These are phyloP conservation scores for Brenthis daphne DNA, from an alignment of 2,888 invertebrate species.

Conservation along the genomic window DNA sequence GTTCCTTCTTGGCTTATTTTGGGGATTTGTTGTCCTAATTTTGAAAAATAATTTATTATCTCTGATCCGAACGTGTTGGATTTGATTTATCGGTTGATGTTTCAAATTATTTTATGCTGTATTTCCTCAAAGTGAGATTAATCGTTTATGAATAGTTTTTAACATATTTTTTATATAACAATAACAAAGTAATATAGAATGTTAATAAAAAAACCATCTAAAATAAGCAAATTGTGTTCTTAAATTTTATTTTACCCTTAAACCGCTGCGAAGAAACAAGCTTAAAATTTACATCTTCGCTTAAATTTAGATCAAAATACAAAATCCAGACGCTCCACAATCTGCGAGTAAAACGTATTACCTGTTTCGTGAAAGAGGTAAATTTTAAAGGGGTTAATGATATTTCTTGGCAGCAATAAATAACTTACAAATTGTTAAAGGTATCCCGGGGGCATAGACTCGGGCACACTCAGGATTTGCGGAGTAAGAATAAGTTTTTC, in stretches of 20 bases:
- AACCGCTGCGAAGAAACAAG: slow-evolving; percentile 4
- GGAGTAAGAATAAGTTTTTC: slow-evolving; percentile 73
- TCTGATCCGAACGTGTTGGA: too few species aligned
- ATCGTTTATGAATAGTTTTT: background rate
- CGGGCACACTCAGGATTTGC: slow-evolving; percentile 63
- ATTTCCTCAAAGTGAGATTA: background rate
- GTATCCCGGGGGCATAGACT: slow-evolving; percentile 71
- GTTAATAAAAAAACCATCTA: background rate
- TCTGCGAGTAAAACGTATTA: slow-evolving; percentile 32
- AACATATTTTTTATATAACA: background rate
- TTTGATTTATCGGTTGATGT: background rate
- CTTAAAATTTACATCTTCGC: slow-evolving; percentile 13
- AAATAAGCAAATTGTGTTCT: background rate
- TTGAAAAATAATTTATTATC: background rate
- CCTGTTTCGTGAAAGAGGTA: slow-evolving; percentile 50
- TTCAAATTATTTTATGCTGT: background rate
- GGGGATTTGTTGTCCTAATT: slow-evolving; percentile 18
- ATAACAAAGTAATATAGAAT: background rate
- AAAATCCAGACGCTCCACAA: slow-evolving; percentile 22
- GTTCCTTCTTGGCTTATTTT: slow-evolving; percentile 25
- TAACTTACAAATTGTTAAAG: slow-evolving; percentile 80
- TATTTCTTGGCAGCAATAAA: slow-evolving; percentile 76
- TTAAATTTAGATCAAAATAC: slow-evolving; percentile 23
- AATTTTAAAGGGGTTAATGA: slow-evolving; percentile 76
- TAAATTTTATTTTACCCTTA: background rate